Evolutionary conservation across 2,888 invertebrate species (phyloP).

Genomic region (Apotomis capreana): DNA sequence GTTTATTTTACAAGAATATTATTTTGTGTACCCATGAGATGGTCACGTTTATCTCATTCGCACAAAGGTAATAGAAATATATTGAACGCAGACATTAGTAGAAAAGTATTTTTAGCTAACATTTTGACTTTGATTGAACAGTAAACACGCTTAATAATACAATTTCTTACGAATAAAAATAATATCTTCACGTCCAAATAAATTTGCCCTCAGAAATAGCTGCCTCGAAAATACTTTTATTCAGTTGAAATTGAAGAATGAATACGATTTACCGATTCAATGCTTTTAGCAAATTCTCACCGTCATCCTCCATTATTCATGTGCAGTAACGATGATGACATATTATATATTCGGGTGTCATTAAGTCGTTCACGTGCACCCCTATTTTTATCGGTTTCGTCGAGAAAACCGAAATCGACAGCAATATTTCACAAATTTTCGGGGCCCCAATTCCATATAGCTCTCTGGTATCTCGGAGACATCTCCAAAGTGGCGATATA

Average conservation of each 20-base stretch:
- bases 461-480: no score
- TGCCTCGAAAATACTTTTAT: conserved; percentile 45
- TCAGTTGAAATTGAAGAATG: conserved; percentile 44
- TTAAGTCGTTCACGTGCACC: conserved; percentile 61
- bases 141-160: neutral
- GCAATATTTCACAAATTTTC: neutral
- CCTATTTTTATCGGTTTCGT: conserved; percentile 1
- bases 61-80: neutral
- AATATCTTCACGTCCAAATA: neutral
- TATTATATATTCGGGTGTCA: conserved; percentile 56
- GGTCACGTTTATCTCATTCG: neutral
- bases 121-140: neutral
- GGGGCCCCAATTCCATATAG: no score
- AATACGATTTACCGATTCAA: conserved; percentile 53
- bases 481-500: no score
- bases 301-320: conserved; percentile 66
- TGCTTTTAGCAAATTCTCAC: conserved; percentile 49
- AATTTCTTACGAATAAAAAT: neutral
- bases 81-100: neutral
- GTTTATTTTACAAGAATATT: no score
- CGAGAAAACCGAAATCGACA: conserved; percentile 2
- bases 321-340: conserved; percentile 62
- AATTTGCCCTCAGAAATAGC: conserved; percentile 12
- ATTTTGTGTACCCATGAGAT: no score
- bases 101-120: neutral